Evolutionary conservation across 2,888 invertebrate genomes (phyloP), one percentile per base, ranked within the genome.

Genomic region (Drosophila atripex): DNA sequence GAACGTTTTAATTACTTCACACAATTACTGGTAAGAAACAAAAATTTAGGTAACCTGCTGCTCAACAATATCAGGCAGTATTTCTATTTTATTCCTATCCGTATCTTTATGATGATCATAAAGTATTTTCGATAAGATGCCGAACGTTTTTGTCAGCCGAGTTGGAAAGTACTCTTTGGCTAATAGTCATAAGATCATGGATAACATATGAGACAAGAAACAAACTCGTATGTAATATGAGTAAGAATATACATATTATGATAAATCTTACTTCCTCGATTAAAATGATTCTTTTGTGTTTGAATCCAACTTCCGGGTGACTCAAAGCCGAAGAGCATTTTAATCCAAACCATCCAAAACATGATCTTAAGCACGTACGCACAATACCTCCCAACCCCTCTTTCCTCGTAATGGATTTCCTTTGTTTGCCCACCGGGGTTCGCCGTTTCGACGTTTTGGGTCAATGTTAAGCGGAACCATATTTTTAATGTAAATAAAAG

Each of bases 11-110:
- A 59, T 78, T n/a, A 74, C 85, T 61, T 60, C 87, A 23, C 86
- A 86, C 32, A 68, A 80, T 12, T 89, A 88, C 73, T 89, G 89
- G 88, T 89, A 89, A 89, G 89, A 49, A 23, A 38, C 14, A 41
- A 18, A 11, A 3, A 41, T 41, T 9, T n/a, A 35, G 39, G n/a
- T 11, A 7, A 16, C 39, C 43, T 43, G 25, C 28, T 64, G 55
- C 43, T 32, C 38, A 51, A 30, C 41, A 50, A 25, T 38, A 30
- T 23, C n/a, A n/a, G 39, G 32, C 25, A 25, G 14, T 14, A 35
- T 35, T n/a, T n/a, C n/a, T 3, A n/a, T 35, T 35, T n/a, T 52
- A 39, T 14, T 47, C 16, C 11, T 1, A 16, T 12, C 28, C 6
- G 18, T 57, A 66, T 66, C 66, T 66, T 66, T 66, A 66, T 51